Base-by-base conservation (phyloP, 2,888 invertebrate genomes). In the Yponomeuta evonymella region DNA sequence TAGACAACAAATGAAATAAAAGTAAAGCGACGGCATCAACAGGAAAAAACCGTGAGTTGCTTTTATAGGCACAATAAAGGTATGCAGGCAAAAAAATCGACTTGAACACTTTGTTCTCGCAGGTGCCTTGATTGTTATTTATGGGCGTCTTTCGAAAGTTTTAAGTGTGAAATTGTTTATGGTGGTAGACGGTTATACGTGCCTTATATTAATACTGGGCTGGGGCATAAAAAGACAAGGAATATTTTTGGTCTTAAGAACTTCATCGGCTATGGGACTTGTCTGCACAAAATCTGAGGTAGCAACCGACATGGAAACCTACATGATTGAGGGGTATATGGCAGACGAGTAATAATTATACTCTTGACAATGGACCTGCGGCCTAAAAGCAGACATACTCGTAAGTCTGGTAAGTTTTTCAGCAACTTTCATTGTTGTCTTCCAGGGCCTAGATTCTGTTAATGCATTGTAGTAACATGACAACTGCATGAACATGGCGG, bases 1-100 rank as follows among this genome's bases (percentile, higher is more conserved):
- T 51, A 58, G 64, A 48, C 29, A 67, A 67, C 48, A 66, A 29
- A 15, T n/a, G 29, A 70, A 23, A 70, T 83, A 83, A 83, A 81
- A 78, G 74, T 75, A 75, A 77, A 73, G 64, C 62, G 58, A 36
- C 67, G 33, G 67, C 78, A 77, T 78, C 82, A 72, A 86, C 83
- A 86, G 82, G 80, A 81, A 78, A 76, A 79, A 73, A 76, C 79
- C 76, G 83, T 82, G 76, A 86, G 82, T 83, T 85, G 87, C 82
- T 89, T 90, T 89, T 90, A 84, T 82, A 81, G 73, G 76, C 75
- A 80, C 80, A 80, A 79, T 80, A 79, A 78, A 81, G 78, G 77
- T 73, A 75, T 69, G 74, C 76, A 77, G 73, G 75, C 75, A 83
- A 83, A 83, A 87, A 83, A 80, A 80, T 71, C 62, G 69, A 48